Evolutionary conservation across 92 coral and sea anemone genomes (phyloP), one percentile per base, ranked within the genome.

Genomic region (Siderastrea siderea): DNA sequence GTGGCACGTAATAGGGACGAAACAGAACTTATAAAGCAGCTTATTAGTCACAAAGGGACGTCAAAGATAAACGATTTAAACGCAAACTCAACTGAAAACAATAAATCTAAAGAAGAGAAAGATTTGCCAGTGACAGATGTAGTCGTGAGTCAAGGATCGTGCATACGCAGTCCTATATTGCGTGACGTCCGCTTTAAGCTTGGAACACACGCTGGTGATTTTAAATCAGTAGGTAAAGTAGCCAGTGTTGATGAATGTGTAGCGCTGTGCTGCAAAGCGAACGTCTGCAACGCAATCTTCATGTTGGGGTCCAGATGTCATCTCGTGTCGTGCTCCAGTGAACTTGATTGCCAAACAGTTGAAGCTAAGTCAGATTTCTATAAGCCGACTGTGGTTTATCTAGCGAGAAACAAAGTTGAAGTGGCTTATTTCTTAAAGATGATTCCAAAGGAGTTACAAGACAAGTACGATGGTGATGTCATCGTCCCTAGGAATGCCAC

Each of bases 151-250:
- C 83, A 84, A 59, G 84, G 77, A 15, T 74, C 89, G 10, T 95
- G 98, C 72, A 67, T 87, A 46, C 89, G 86, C 11, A 93, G 98
- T 70, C 95, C 98, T 19, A 50, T 93, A 26, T 52, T 95, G 60
- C 84, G 62, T 45, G 83, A 90, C 59, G 91, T 90, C 5, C 91
- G 98, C 3, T 93, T 97, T 59, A 82, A 90, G 70, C 85, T 93
- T 60, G 99, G 99, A 3, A 80, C 86, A 87, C 94, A 80, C n/a
- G 98, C 98, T 55, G 97, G 97, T 6, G 95, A 97, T 50, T 97
- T 95, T 76, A 75, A 84, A 66, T 89, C 95, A 26, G 91, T 80
- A 2, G 99, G 98, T 0, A 81, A 84, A 38, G 99, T 95, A 6
- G 75, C 79, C 59, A 85, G 75, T 73, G 82, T 93, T 4, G 85